phyloP scores from a whole-genome alignment of 1,140 invertebrate species.

The Nilaparvata lugens region DNA sequence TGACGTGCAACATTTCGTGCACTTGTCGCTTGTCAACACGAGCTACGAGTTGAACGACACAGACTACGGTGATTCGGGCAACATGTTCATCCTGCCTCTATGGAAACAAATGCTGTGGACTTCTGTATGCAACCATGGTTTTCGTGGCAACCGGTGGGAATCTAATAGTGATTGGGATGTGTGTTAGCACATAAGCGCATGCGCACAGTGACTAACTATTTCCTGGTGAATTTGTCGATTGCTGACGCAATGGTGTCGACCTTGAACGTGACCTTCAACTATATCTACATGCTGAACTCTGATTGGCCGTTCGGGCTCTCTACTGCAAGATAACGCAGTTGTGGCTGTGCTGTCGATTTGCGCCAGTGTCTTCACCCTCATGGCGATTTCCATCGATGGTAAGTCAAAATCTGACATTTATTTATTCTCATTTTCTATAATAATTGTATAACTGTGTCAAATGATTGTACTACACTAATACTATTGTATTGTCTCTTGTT shows the following conservation, averaged over 20 bases:
- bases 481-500: no score
- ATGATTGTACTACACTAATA: no score
- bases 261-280: slow-evolving; percentile 89
- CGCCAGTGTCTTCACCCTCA: slow-evolving; percentile 89
- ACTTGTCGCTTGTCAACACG: not conserved
- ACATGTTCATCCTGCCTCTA: slow-evolving; percentile 63
- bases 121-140: slow-evolving; percentile 75
- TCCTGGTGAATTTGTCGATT: slow-evolving; percentile 86
- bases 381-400: slow-evolving; percentile 96
- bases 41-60: not conserved
- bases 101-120: slow-evolving; percentile 82
- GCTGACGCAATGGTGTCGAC: slow-evolving; percentile 88
- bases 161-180: slow-evolving; percentile 91
- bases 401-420: no score
- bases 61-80: slow-evolving; percentile 13
- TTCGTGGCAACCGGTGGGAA: slow-evolving; percentile 87
- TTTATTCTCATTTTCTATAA: no score
- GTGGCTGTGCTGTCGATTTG: slow-evolving; percentile 83
- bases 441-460: no score
- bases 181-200: slow-evolving; percentile 83
- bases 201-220: slow-evolving; percentile 93
- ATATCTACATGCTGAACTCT: slow-evolving; percentile 81
- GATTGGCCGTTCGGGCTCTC: slow-evolving; percentile 88
- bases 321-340: slow-evolving; percentile 92
- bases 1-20: no score